phyloP scores from a whole-genome alignment of 2,113 vertebrate genomes.

The Ageneiosus marmoratus region DNA sequence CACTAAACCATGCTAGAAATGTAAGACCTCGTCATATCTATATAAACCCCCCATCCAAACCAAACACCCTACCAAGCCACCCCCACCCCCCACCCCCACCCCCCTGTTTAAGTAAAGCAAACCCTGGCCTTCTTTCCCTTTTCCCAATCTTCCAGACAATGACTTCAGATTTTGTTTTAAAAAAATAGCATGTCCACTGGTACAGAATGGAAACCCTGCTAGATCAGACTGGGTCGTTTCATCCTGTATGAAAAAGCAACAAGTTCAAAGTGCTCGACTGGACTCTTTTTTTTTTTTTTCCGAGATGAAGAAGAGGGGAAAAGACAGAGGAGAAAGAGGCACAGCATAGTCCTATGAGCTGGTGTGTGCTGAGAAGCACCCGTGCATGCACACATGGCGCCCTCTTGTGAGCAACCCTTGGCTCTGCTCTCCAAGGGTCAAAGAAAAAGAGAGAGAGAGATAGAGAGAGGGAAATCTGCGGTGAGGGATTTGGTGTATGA shows the following conservation, averaged over 20 bases:
- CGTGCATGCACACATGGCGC: conserved; percentile 21
- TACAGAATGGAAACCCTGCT: conserved; percentile 55
- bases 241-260: conserved; percentile 55
- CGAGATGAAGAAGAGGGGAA: conserved; percentile 54
- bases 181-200: conserved; percentile 51
- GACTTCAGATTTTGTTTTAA: not conserved
- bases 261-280: conserved; percentile 71
- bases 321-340: conserved; percentile 19
- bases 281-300: conserved; percentile 52
- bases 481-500: not conserved
- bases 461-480: not conserved
- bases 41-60: not conserved
- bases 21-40: conserved; percentile 30
- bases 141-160: conserved; percentile 32
- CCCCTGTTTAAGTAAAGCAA: conserved; percentile 5
- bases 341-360: conserved; percentile 17
- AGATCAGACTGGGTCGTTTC: conserved; percentile 54
- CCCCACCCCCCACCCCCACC: conserved; percentile 7
- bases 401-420: conserved; percentile 41
- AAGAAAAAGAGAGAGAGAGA: not conserved
- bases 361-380: conserved; percentile 25
- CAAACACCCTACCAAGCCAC: conserved; percentile 2
- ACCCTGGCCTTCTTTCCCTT: not conserved
- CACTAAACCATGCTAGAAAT: conserved; percentile 42
- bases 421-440: conserved; percentile 11